These are phyloP conservation scores for Thymelicus acteon DNA, from an alignment of 2,888 invertebrate genomes.

Conservation along the genomic window DNA sequence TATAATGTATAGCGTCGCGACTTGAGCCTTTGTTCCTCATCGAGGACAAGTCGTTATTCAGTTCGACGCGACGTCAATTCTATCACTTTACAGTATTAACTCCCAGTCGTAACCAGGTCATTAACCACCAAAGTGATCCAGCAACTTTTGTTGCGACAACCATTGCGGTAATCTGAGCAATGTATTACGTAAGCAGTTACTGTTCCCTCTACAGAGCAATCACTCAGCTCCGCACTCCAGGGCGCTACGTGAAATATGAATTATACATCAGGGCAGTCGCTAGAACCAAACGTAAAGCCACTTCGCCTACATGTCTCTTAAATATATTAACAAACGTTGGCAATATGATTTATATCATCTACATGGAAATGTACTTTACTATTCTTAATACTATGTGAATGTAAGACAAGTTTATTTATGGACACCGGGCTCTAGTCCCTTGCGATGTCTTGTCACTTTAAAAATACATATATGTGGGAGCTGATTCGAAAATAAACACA, in stretches of 20 bases:
- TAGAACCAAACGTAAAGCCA: conserved; percentile 12
- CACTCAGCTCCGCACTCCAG: conserved; percentile 18
- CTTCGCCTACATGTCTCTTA: neutral
- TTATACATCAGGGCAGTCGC: conserved; percentile 14
- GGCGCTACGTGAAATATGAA: conserved; percentile 13
- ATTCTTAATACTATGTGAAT: neutral
- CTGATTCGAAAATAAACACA: too few species aligned
- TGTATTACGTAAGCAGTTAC: neutral
- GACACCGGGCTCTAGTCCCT: too few species aligned
- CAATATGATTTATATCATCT: neutral
- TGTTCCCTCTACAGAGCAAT: conserved; percentile 5
- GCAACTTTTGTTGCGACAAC: neutral
- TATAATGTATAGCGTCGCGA: too few species aligned
- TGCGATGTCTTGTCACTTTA: too few species aligned
- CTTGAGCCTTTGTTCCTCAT: too few species aligned
- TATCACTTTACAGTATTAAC: too few species aligned
- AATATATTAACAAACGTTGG: conserved; percentile 9
- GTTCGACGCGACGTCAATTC: too few species aligned
- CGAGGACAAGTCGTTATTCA: too few species aligned
- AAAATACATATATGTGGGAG: too few species aligned
- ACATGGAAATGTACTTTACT: neutral
- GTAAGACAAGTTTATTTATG: too few species aligned
- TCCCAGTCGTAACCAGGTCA: too few species aligned
- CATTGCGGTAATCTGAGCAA: neutral
- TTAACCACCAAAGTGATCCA: neutral